Evolutionary conservation across 2,888 invertebrate genomes (phyloP).

Genomic region (Mythimna ferrago): DNA sequence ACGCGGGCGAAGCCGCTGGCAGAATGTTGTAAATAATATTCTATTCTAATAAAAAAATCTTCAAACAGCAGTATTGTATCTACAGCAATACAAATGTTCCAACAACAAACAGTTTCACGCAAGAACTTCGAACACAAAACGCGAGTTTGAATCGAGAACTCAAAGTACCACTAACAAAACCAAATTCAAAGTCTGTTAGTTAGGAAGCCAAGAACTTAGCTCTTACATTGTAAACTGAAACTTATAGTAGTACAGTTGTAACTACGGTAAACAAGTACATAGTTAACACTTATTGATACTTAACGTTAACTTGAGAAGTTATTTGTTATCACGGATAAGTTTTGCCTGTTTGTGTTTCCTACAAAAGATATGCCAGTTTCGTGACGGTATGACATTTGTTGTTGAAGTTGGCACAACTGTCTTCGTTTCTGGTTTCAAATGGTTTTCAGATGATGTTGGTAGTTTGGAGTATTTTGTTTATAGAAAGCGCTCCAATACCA

Average conservation of each 20-base stretch:
- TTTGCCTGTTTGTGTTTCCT: constrained; percentile 33
- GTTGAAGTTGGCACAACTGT: constrained; percentile 19
- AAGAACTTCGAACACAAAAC: constrained; percentile 15
- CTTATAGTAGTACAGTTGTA: constrained; percentile 53
- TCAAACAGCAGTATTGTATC: neutral
- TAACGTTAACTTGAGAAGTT: constrained; percentile 55
- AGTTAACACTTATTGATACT: constrained; percentile 70
- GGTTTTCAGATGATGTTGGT: neutral
- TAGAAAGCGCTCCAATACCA: neutral
- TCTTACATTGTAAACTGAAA: constrained; percentile 59
- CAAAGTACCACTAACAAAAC: constrained; percentile 68
- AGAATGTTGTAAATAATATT: too few species aligned
- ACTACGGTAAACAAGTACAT: constrained; percentile 70
- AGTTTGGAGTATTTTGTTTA: constrained; percentile 1
- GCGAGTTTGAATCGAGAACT: constrained; percentile 62
- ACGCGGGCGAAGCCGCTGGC: too few species aligned
- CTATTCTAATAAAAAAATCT: neutral
- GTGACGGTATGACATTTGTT: constrained; percentile 10
- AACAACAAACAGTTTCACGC: neutral
- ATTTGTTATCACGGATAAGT: constrained; percentile 48
- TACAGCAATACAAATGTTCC: neutral
- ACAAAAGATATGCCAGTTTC: constrained; percentile 22
- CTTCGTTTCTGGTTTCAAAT: neutral
- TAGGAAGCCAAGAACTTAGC: constrained; percentile 72
- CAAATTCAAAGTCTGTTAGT: constrained; percentile 74